Evolutionary conservation across 2,113 vertebrate genomes (phyloP).

Genomic region (Brachyistius frenatus): DNA sequence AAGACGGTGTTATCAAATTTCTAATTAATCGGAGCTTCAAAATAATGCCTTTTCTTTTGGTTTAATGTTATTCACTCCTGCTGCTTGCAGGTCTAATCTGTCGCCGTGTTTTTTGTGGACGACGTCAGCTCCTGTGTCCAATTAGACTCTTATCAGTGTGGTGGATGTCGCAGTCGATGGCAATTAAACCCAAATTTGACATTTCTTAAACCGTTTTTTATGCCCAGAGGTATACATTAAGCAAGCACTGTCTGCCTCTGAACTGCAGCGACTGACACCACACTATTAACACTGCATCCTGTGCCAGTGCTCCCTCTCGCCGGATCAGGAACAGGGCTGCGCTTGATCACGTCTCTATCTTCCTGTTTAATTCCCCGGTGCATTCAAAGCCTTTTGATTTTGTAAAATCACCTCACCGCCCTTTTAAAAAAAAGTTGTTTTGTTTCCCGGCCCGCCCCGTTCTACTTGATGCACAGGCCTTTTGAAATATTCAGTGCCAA

Average conservation of each 20-base stretch:
- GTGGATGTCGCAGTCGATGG: neutral
- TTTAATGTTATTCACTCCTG: neutral
- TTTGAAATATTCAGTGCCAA: conserved; percentile 70
- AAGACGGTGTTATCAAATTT: conserved; percentile 14
- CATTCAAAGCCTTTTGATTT: conserved; percentile 51
- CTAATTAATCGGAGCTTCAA: conserved; percentile 31
- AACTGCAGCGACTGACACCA: conserved; percentile 19
- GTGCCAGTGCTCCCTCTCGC: conserved; percentile 19
- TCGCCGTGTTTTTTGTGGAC: neutral
- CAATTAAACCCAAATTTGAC: conserved; percentile 16
- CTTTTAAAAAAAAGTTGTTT: neutral
- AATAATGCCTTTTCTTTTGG: neutral
- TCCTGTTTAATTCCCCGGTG: conserved; percentile 29
- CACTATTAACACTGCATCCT: neutral
- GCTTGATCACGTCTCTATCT: conserved; percentile 50
- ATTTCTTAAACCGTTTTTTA: too few relatives aligned
- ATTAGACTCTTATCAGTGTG: conserved; percentile 20
- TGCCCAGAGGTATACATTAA: neutral
- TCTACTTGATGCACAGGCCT: conserved; percentile 59
- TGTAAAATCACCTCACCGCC: conserved; percentile 25
- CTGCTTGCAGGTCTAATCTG: neutral
- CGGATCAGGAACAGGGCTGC: conserved; percentile 41
- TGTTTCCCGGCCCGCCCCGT: conserved; percentile 7
- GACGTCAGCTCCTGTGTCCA: conserved; percentile 14
- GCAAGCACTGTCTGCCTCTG: conserved; percentile 16